Percentiles rank a stretch among this genome's conserved stretches.
Conservation (phyloP, 2,797 vertebrate species). For the Cichlasoma orientale region DNA sequence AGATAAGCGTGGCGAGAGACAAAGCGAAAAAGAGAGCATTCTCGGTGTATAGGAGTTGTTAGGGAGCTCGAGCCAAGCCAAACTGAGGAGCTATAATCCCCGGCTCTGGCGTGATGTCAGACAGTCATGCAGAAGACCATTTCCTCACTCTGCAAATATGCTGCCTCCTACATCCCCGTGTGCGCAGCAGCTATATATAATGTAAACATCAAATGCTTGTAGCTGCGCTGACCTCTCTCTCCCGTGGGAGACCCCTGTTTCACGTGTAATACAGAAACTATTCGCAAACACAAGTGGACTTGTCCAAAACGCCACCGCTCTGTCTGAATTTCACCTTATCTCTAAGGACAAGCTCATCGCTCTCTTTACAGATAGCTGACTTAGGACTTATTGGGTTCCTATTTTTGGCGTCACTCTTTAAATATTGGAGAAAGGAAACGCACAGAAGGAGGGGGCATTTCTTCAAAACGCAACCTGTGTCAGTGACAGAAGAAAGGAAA, state of each 20-base stretch:
- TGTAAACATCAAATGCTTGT: constrained; percentile 69
- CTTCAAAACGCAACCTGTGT: constrained; percentile 21
- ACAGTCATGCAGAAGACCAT: constrained; percentile 63
- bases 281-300: constrained; percentile 29
- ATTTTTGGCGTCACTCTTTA: constrained; percentile 38
- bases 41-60: constrained; percentile 53
- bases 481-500: not conserved
- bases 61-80: constrained; percentile 47
- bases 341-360: constrained; percentile 51
- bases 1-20: constrained; percentile 49
- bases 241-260: constrained; percentile 47
- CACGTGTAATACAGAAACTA: constrained; percentile 54
- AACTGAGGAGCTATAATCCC: constrained; percentile 64
- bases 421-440: constrained; percentile 33
- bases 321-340: constrained; percentile 62
- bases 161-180: constrained; percentile 57
- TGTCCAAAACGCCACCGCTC: constrained; percentile 20
- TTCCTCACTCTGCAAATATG: constrained; percentile 77
- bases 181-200: constrained; percentile 63
- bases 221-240: constrained; percentile 58
- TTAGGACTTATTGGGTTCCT: constrained; percentile 42
- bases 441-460: not conserved
- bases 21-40: constrained; percentile 26
- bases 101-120: constrained; percentile 69
- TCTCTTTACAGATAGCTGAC: constrained; percentile 47